These are phyloP conservation scores for Chesias legatella DNA, from an alignment of 2,888 invertebrate genomes.

Conservation along the genomic window DNA sequence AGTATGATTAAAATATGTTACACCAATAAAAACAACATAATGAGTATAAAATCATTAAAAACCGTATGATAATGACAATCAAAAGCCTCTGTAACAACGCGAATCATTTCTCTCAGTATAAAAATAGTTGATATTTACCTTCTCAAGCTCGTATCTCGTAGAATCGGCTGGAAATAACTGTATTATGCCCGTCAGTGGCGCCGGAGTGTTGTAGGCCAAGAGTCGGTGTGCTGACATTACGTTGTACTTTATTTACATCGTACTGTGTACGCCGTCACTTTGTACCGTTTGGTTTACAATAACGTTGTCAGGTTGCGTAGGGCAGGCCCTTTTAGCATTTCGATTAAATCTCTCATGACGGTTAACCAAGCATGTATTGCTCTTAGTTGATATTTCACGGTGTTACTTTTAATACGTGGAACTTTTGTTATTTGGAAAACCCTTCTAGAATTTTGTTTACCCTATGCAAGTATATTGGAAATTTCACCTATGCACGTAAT, in stretches of 20 bases:
- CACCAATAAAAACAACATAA: conserved; percentile 1
- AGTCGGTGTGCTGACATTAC: conserved; percentile 71
- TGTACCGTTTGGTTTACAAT: conserved; percentile 27
- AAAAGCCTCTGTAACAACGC: conserved; percentile 18
- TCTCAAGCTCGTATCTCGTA: conserved; percentile 30
- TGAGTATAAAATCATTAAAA: not conserved
- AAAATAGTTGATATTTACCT: conserved; percentile 54
- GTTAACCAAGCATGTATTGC: conserved; percentile 75
- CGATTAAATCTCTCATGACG: conserved; percentile 76
- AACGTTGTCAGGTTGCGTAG: conserved; percentile 76
- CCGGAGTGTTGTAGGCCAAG: conserved; percentile 78
- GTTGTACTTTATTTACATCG: conserved; percentile 29
- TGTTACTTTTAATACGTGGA: conserved; percentile 20
- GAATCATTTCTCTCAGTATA: conserved; percentile 26
- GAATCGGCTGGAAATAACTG: conserved; percentile 73
- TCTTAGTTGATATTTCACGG: conserved; percentile 40
- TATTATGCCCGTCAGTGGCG: conserved; percentile 76
- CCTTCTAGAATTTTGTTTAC: not conserved
- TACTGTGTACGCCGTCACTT: conserved; percentile 23
- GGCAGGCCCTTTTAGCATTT: conserved; percentile 61
- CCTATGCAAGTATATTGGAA: not conserved
- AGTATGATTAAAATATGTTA: conserved; percentile 3
- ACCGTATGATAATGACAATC: conserved; percentile 7
- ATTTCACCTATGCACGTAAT: not conserved
- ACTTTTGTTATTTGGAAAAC: conserved; percentile 6